Percentiles rank a stretch among this genome's conserved stretches.
These are phyloP conservation scores for Alfaro cultratus DNA, from an alignment of 2,797 vertebrate species.

Conservation along the genomic window DNA sequence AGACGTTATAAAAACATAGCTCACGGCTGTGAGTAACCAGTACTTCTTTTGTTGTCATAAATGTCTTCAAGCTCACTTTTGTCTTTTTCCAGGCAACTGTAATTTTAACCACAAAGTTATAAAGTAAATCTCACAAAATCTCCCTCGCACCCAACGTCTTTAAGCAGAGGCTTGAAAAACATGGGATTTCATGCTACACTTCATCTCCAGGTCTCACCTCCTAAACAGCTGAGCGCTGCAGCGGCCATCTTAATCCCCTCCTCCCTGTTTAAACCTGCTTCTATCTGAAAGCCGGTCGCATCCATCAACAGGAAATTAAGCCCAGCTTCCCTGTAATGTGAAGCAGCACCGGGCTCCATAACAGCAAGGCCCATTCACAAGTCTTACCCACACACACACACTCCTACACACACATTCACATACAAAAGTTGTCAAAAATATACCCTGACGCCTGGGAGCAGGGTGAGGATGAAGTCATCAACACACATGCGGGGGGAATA, in stretches of 20 bases:
- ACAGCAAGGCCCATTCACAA: slow-evolving; percentile 55
- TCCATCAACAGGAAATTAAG: slow-evolving; percentile 77
- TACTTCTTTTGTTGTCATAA: background rate
- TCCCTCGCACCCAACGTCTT: slow-evolving; percentile 26
- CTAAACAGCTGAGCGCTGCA: slow-evolving; percentile 66
- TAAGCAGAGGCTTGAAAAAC: slow-evolving; percentile 34
- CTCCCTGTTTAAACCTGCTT: slow-evolving; percentile 52
- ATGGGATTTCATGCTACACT: slow-evolving; percentile 65
- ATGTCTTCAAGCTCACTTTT: background rate
- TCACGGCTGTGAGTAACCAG: background rate
- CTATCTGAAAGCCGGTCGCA: slow-evolving; percentile 40
- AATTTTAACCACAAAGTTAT: slow-evolving; percentile 37
- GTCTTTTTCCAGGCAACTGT: background rate
- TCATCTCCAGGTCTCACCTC: slow-evolving; percentile 63
- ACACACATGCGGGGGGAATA: slow-evolving; percentile 36
- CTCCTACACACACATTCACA: background rate
- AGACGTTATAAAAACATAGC: background rate
- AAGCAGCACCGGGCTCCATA: slow-evolving; percentile 63
- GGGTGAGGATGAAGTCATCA: slow-evolving; percentile 73
- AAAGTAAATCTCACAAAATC: slow-evolving; percentile 20
- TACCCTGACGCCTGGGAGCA: slow-evolving; percentile 48
- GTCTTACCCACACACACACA: slow-evolving; percentile 16
- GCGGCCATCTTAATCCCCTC: slow-evolving; percentile 40
- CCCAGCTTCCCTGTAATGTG: slow-evolving; percentile 71
- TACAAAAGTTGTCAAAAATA: slow-evolving; percentile 59